A percentile compares a stretch with the other conserved stretches of the same genome.
Conservation (phyloP, 2,113 vertebrate species). For the Theristicus caerulescens region DNA sequence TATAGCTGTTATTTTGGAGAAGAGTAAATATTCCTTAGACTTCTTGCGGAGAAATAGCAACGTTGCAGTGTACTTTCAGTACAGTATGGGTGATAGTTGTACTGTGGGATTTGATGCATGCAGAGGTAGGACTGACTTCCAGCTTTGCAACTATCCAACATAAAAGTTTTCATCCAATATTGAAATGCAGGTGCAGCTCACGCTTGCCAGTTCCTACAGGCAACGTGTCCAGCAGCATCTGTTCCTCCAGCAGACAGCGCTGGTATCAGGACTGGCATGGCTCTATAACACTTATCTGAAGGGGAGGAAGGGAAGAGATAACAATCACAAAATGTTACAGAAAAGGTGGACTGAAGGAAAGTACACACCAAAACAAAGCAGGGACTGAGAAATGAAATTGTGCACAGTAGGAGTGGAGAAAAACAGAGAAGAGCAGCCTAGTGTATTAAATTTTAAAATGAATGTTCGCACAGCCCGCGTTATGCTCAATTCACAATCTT, state of each 20-base stretch:
- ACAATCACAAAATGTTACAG: neutral
- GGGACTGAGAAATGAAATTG: neutral
- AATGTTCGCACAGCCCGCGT: neutral
- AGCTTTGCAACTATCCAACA: neutral
- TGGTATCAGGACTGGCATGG: neutral
- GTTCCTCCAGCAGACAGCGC: neutral
- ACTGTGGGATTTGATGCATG: neutral
- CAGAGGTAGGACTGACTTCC: neutral
- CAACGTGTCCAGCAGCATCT: neutral
- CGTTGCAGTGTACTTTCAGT: neutral
- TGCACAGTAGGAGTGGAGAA: neutral
- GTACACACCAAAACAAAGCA: neutral
- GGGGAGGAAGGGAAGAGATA: neutral
- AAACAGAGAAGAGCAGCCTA: neutral
- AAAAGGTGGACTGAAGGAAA: neutral
- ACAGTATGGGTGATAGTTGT: neutral
- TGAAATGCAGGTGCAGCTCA: neutral
- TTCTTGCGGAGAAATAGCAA: neutral
- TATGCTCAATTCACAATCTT: neutral
- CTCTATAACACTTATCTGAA: neutral
- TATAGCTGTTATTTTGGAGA: neutral
- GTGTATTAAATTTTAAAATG: neutral
- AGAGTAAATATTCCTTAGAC: neutral
- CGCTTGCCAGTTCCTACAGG: neutral
- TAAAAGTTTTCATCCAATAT: neutral